phyloP scores from a whole-genome alignment of 1,140 invertebrate species.

The Triops longicaudatus region DNA sequence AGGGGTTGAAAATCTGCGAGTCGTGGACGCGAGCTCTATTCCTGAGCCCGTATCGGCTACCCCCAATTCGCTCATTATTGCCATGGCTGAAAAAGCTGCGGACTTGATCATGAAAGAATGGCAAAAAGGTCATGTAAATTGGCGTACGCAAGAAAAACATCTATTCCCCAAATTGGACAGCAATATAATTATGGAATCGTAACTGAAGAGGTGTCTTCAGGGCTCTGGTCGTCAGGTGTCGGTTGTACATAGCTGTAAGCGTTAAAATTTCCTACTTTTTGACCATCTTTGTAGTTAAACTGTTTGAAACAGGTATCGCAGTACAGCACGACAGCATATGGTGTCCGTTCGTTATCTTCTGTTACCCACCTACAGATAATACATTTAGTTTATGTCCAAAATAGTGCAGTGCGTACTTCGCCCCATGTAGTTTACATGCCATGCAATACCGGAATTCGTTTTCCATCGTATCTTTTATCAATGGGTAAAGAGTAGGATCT shows the following conservation, averaged over 20 bases:
- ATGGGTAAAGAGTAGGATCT: background rate
- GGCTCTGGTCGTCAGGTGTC: background rate
- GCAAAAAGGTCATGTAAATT: constrained; percentile 7
- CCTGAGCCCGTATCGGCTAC: constrained; percentile 56
- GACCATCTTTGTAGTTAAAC: background rate
- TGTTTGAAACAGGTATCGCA: background rate
- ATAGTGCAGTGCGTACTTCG: background rate
- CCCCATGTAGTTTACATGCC: background rate
- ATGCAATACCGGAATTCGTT: constrained; percentile 9
- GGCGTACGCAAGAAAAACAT: background rate
- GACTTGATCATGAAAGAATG: constrained; percentile 44
- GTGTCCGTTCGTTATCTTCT: constrained; percentile 1
- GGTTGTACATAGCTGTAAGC: background rate
- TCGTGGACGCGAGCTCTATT: constrained; percentile 62
- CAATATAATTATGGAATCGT: background rate
- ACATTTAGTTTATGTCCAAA: background rate
- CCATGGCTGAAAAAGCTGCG: constrained; percentile 54
- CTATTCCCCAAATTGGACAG: background rate
- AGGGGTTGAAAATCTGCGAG: constrained; percentile 49
- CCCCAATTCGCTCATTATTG: constrained; percentile 57
- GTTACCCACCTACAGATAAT: background rate
- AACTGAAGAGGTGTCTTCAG: background rate
- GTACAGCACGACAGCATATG: background rate
- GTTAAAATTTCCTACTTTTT: background rate
- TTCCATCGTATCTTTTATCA: background rate